Evolutionary conservation across 2,113 vertebrate species (phyloP).

Genomic region (Python bivittatus): DNA sequence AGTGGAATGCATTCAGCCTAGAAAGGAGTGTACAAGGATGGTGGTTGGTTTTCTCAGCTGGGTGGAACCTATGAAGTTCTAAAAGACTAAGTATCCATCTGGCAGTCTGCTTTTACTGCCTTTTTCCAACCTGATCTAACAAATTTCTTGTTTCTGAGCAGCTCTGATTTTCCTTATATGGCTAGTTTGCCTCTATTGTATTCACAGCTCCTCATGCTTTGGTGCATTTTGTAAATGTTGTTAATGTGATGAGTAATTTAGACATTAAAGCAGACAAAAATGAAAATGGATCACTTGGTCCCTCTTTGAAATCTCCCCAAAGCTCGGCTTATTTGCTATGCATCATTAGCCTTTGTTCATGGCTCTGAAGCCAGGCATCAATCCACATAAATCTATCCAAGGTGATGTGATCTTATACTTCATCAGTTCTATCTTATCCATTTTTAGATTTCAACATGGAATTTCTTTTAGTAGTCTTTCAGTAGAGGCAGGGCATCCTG

Average conservation of each 20-base stretch:
- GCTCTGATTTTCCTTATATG: not conserved
- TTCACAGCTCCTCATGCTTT: not conserved
- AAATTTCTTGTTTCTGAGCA: not conserved
- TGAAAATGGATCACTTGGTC: not conserved
- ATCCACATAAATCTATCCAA: not conserved
- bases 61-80: not conserved
- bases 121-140: not conserved
- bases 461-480: not conserved
- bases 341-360: constrained; percentile 8
- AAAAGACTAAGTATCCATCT: not conserved
- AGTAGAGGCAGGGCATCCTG: not conserved
- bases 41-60: not conserved
- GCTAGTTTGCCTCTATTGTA: not conserved
- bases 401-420: constrained; percentile 32
- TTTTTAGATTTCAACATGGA: constrained; percentile 25
- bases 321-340: not conserved
- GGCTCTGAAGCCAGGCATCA: constrained; percentile 14
- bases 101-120: not conserved
- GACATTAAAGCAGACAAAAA: not conserved
- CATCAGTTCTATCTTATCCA: not conserved
- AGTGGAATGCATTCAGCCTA: not conserved
- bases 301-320: not conserved
- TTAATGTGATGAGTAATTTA: not conserved
- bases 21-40: not conserved
- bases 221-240: not conserved